Evolutionary conservation across 2,113 vertebrate species (phyloP), one percentile per base, ranked within the genome.

Genomic region (Ellobius talpinus): DNA sequence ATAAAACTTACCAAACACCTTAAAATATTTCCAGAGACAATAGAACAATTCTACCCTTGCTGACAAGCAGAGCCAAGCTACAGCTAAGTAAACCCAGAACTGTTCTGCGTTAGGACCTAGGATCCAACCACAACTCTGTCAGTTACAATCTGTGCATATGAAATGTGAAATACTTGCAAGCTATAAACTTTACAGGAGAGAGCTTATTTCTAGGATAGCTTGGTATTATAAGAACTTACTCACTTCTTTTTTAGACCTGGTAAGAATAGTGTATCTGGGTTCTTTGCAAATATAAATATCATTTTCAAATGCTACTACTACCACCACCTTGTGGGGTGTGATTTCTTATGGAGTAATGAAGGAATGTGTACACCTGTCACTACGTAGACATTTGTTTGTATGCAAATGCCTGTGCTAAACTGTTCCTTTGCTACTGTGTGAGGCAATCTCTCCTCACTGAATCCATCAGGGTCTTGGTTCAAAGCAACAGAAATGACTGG

Each of bases 231-330:
- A 87, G 45, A n/a, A 23, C 39, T 81, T 92, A 39, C 52, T 94
- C 3, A 50, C 4, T 52, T 68, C 58, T 52, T 78, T 89, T 89
- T 87, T 58, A 93, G 65, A 77, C 58, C 10, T 52, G 47, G 76
- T 90, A 94, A 95, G 72, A 92, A 88, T 31, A 92, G 72, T 42
- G 93, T 42, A 95, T 70, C 70, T 96, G 14, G 21, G 66, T 88
- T 93, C 68, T 84, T 66, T 77, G 36, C 39, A 93, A 93, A 94
- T 91, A 77, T 82, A 89, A 95, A 63, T 74, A 55, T 58, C 68
- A 5, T 81, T 84, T 77, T 88, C 26, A 90, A 89, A 76, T 42
- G 65, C 55, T 52, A 55, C 52, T 50, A 77, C 21, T 61, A 78
- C 42, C 9, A 17, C 9, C 21, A 36, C 26, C 1, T 21, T 52